Base-by-base conservation (phyloP, 37 sponge, comb jelly and placozoan species). In the Mnemiopsis leidyi region DNA sequence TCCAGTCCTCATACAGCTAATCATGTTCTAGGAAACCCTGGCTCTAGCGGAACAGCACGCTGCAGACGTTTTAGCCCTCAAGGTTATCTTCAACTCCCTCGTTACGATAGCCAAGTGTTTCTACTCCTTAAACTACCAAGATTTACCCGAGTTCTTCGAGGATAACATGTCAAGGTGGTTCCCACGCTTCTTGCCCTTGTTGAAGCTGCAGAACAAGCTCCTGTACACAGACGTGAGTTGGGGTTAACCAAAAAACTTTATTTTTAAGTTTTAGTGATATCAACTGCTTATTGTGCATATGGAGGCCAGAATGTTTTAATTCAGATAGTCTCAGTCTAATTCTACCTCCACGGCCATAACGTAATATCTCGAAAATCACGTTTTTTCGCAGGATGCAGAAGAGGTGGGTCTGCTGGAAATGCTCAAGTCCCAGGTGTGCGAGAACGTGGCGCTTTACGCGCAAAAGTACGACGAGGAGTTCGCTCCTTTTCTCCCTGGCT, bases 381-480 rank as follows among this genome's bases (percentile, higher is more conserved):
- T 75, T 18, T 3, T 16, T 28, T 92, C 68, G 9, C 30, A 68
- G 73, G 69, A 69, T 32, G 95, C 93, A 3, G 99, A 97, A 69
- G 95, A 96, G 1, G 97, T 96, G 28, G 97, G 97, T 18, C 95
- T 95, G 25, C 95, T 97, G 71, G 97, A 99, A 94, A 92, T 95
- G 68, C 82, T 96, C 34, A 96, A 96, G 94, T 95, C 99, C 2
- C 97, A 99, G 76, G 96, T 99, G 38, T 99, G 97, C 38, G 95
- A 95, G 28, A 93, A 95, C 23, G 95, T 94, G 30, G 93, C 94
- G 29, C 95, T 99, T 93, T 97, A 98, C 95, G 99, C 99, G 24
- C 99, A 99, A 94, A 99, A 99, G 67, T 99, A 97, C 76, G 99
- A 97, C 69, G 97, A 97, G 26, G 99, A 99, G 93, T 99, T 99